These are phyloP conservation scores for Sciaenops ocellatus DNA, from an alignment of 2,797 vertebrate species.

Conservation along the genomic window DNA sequence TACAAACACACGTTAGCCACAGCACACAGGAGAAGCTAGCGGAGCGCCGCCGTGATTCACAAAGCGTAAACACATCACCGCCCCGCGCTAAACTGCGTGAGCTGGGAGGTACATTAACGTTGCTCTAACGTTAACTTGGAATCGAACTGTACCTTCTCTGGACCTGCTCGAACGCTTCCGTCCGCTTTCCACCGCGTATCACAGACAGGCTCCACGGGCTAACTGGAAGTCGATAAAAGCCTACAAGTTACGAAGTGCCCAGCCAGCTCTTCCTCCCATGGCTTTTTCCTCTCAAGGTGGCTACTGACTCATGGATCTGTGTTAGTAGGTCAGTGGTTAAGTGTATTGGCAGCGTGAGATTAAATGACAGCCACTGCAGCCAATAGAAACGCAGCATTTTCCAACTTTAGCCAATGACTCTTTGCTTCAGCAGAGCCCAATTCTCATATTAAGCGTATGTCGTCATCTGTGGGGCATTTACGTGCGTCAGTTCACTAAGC, in stretches of 20 bases:
- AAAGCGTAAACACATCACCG: slow-evolving; percentile 27
- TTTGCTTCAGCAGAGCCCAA: not conserved
- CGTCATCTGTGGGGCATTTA: slow-evolving; percentile 53
- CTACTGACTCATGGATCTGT: slow-evolving; percentile 89
- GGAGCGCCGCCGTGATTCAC: not conserved
- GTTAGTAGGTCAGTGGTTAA: slow-evolving; percentile 94
- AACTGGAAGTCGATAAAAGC: slow-evolving; percentile 43
- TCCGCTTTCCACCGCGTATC: slow-evolving; percentile 21
- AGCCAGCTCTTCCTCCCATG: slow-evolving; percentile 49
- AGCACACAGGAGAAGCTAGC: not conserved
- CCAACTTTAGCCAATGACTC: slow-evolving; percentile 63
- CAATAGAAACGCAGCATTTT: slow-evolving; percentile 73
- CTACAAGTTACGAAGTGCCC: slow-evolving; percentile 61
- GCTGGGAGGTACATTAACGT: not conserved
- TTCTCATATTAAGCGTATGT: slow-evolving; percentile 27
- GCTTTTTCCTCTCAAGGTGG: slow-evolving; percentile 77
- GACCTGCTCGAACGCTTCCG: not conserved
- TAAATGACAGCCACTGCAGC: slow-evolving; percentile 70
- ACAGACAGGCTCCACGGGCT: slow-evolving; percentile 32
- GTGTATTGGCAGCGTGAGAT: slow-evolving; percentile 75
- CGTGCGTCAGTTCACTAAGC: not conserved
- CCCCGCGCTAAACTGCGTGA: not conserved
- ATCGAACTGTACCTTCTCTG: slow-evolving; percentile 54
- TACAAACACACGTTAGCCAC: not conserved
- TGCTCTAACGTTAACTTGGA: slow-evolving; percentile 7